These are phyloP conservation scores for Apogon talboti DNA, from an alignment of 2,797 vertebrate genomes.

Conservation along the genomic window DNA sequence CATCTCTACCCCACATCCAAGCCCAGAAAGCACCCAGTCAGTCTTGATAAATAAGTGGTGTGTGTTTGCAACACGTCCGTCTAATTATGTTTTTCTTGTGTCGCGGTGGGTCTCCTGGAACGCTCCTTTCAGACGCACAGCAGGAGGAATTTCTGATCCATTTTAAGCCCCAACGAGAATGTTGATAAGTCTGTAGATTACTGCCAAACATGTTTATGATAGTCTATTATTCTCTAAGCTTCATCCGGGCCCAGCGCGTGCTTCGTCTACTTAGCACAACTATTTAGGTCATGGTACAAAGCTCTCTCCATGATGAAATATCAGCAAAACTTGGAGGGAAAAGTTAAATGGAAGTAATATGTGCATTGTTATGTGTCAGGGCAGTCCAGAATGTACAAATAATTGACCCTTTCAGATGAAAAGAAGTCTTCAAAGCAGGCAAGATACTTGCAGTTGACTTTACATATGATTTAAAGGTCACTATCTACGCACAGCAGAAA, in stretches of 20 bases:
- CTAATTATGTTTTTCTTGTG: slow-evolving; percentile 50
- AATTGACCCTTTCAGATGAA: background rate
- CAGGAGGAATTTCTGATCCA: slow-evolving; percentile 76
- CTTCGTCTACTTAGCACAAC: slow-evolving; percentile 73
- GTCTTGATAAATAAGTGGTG: slow-evolving; percentile 30
- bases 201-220: slow-evolving; percentile 82
- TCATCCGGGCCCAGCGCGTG: slow-evolving; percentile 68
- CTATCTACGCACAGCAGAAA: background rate
- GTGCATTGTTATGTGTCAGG: slow-evolving; percentile 7
- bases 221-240: slow-evolving; percentile 79
- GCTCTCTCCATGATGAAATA: slow-evolving; percentile 31
- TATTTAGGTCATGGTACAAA: slow-evolving; percentile 75
- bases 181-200: slow-evolving; percentile 82
- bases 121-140: slow-evolving; percentile 52
- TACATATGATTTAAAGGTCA: background rate
- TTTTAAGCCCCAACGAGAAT: slow-evolving; percentile 75
- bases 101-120: slow-evolving; percentile 45
- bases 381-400: background rate
- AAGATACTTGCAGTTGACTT: background rate
- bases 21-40: slow-evolving; percentile 8
- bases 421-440: background rate
- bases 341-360: slow-evolving; percentile 23
- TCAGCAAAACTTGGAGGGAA: slow-evolving; percentile 29
- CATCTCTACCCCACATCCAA: slow-evolving; percentile 9
- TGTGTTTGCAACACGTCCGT: slow-evolving; percentile 35